Evolutionary conservation across 2,797 vertebrate genomes (phyloP).

Genomic region (Ispidina lecontei): DNA sequence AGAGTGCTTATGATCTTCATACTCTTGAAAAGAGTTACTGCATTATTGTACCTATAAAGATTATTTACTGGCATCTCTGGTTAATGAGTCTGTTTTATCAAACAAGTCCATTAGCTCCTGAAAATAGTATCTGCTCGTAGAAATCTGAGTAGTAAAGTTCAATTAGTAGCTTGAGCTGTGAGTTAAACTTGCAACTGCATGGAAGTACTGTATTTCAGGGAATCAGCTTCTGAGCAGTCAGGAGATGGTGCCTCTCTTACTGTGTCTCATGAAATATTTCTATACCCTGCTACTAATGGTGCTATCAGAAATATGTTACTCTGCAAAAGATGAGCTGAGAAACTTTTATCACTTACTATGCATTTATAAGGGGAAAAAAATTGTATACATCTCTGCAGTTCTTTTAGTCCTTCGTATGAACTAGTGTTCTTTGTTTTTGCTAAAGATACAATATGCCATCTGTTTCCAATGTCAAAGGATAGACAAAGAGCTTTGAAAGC

Average conservation of each 20-base stretch:
- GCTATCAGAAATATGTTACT: neutral
- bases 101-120: neutral
- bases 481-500: conserved; percentile 21
- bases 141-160: neutral
- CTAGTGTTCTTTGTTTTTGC: neutral
- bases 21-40: neutral
- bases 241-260: accelerated
- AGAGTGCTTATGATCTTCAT: neutral
- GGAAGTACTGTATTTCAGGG: neutral
- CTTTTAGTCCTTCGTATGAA: neutral
- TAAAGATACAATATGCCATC: conserved; percentile 4
- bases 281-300: neutral
- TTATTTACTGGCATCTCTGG: neutral
- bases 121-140: neutral
- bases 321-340: neutral
- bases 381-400: neutral
- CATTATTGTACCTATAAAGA: neutral
- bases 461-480: conserved; percentile 43
- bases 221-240: neutral
- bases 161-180: neutral
- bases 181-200: neutral
- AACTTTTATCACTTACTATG: neutral
- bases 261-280: neutral
- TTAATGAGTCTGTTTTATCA: neutral
- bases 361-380: neutral